A percentile compares a stretch with the other conserved stretches of the same genome.
These are phyloP conservation scores for Beaufortia kweichowensis DNA, from an alignment of 2,113 vertebrate genomes.

Conservation along the genomic window DNA sequence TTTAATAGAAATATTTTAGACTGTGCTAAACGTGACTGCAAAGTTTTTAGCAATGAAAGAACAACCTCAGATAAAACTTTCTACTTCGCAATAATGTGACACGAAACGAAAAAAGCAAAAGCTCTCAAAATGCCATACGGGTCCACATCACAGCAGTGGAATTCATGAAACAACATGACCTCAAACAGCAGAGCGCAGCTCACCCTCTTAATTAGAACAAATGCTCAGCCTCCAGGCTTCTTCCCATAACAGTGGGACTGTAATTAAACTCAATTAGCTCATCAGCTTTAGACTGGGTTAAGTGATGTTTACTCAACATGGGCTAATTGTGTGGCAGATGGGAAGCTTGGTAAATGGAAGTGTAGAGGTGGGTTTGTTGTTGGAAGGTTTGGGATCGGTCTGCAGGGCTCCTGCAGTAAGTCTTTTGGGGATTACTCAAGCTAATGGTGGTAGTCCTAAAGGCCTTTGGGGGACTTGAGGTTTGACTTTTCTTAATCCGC, in stretches of 20 bases:
- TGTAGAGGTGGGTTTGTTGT: conserved; percentile 46
- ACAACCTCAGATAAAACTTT: too few species aligned
- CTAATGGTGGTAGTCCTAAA: conserved; percentile 46
- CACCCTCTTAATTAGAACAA: conserved; percentile 46
- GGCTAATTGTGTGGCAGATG: conserved; percentile 59
- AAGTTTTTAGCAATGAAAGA: too few species aligned
- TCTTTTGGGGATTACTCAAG: conserved; percentile 43
- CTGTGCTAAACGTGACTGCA: too few species aligned
- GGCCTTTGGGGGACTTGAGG: conserved; percentile 45
- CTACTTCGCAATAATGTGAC: too few species aligned
- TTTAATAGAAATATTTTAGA: too few species aligned
- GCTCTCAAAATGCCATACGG: not conserved
- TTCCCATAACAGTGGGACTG: conserved; percentile 52
- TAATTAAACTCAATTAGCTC: conserved; percentile 61
- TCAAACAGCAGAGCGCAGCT: conserved; percentile 7
- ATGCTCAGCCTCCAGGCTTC: conserved; percentile 46
- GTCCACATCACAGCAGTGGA: conserved; percentile 8
- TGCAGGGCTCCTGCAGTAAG: conserved; percentile 32
- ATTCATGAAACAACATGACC: not conserved
- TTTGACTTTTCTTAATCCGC: conserved; percentile 35
- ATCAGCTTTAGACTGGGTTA: conserved; percentile 58
- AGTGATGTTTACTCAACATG: conserved; percentile 57
- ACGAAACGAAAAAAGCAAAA: not conserved
- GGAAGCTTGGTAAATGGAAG: conserved; percentile 51
- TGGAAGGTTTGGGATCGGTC: conserved; percentile 48